Evolutionary conservation across 1,140 invertebrate genomes (phyloP), one percentile per base, ranked within the genome.

Genomic region (Trachelipus rathkii): DNA sequence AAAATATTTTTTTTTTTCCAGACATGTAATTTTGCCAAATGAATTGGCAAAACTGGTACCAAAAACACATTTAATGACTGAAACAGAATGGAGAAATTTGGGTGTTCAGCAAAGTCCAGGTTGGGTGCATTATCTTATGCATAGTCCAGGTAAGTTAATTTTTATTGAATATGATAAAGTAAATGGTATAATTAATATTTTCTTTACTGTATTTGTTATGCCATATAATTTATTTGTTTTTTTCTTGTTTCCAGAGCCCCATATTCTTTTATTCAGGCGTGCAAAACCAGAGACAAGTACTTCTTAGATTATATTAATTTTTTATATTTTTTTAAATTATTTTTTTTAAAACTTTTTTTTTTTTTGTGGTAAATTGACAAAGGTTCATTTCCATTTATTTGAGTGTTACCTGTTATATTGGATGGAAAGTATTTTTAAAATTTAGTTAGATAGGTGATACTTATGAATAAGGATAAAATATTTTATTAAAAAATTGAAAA

Each of bases 91-190:
- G 96, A 89, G 95, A 85, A 87, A 90, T 78, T 90, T 97, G 81
- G 95, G 95, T 11, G 92, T 98, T 3, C 94, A 96, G 85, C 95
- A 97, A 85, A 95, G 93, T 85, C 91, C 92, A 82, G 95, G 95
- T 60, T 97, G 95, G 95, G 88, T 95, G 9, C 95, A 97, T 86
- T 98, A 96, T 82, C 96, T 97, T 94, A 91, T 90, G 78, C 95
- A 97, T 86, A 88, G 91, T 82, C 95, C 95, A 86, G 94, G 79
- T 81, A 68, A 76, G 77, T 44, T 0, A 21, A 92, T 93, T 87
- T 70, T 33, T n/a, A 46, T 45, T 46, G 24, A 44, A 10, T 78
- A 66, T 24, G 66, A 23, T 19, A 53, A 5, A 21, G 10, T 13
- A 21, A 4, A 19, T 50, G 15, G 24, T 50, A 15, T 15, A 50